Conservation (phyloP, 2,113 vertebrate genomes). For the Tragelaphus scriptus region DNA sequence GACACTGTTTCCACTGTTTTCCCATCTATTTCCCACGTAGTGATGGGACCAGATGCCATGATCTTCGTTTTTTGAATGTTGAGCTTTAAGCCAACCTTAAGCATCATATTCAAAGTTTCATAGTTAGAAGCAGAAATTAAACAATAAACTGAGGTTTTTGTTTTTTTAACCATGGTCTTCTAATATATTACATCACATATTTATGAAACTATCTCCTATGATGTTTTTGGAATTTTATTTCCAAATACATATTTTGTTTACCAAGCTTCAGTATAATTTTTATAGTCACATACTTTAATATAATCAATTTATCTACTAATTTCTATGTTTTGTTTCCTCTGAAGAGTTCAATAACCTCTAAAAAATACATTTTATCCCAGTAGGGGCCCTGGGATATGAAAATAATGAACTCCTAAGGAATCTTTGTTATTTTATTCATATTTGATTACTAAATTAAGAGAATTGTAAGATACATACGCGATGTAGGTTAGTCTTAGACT, state of each 20-base stretch:
- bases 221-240: slow-evolving; percentile 23
- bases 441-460: slow-evolving; percentile 48
- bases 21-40: no score
- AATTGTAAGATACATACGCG: slow-evolving; percentile 21
- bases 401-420: slow-evolving; percentile 28
- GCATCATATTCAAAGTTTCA: background rate
- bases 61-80: no score
- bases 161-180: background rate
- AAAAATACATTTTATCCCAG: slow-evolving; percentile 37
- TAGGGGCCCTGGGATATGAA: slow-evolving; percentile 4
- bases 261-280: background rate
- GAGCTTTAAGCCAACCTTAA: background rate
- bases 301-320: slow-evolving; percentile 18
- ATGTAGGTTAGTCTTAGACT: slow-evolving; percentile 35
- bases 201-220: background rate
- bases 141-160: background rate
- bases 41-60: no score
- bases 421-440: slow-evolving; percentile 35
- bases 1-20: no score
- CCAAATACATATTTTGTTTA: background rate
- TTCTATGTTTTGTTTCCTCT: background rate
- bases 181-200: background rate
- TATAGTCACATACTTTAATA: background rate
- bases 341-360: slow-evolving; percentile 42
- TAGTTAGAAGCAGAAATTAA: background rate